A percentile compares a stretch with the other conserved stretches of the same genome.
Evolutionary conservation across 2,888 invertebrate species (phyloP).

Genomic region (Hoplodrina blanda): DNA sequence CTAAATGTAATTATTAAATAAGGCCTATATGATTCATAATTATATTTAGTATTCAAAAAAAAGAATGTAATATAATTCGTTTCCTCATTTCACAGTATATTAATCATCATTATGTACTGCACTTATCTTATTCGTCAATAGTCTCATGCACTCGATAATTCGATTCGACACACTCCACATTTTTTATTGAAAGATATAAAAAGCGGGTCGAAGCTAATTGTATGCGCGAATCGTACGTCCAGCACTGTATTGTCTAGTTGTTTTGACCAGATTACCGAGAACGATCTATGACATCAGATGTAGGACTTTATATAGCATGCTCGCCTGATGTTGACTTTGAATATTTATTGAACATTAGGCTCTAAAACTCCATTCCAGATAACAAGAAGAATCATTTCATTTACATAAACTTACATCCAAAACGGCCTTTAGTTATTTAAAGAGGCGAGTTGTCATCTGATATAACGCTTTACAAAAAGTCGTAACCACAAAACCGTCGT

Average conservation of each 20-base stretch:
- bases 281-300: conserved; percentile 55
- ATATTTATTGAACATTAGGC: conserved; percentile 6
- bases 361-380: background rate
- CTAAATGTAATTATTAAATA: background rate
- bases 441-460: conserved; percentile 6
- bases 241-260: conserved; percentile 41
- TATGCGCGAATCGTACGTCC: conserved; percentile 48
- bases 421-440: background rate
- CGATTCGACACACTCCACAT: conserved; percentile 60
- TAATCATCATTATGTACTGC: conserved; percentile 36
- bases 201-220: conserved; percentile 57
- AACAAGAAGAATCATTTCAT: background rate
- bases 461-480: conserved; percentile 21
- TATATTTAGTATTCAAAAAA: background rate
- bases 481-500: conserved; percentile 17
- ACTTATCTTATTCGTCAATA: conserved; percentile 29
- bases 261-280: conserved; percentile 44
- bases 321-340: conserved; percentile 20
- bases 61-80: background rate
- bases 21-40: background rate
- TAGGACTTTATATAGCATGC: conserved; percentile 36
- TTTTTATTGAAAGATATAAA: conserved; percentile 49
- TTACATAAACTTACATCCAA: background rate
- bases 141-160: conserved; percentile 47
- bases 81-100: conserved; percentile 19